These are phyloP conservation scores for Eutrigla gurnardus DNA, from an alignment of 2,797 vertebrate genomes.

Conservation along the genomic window DNA sequence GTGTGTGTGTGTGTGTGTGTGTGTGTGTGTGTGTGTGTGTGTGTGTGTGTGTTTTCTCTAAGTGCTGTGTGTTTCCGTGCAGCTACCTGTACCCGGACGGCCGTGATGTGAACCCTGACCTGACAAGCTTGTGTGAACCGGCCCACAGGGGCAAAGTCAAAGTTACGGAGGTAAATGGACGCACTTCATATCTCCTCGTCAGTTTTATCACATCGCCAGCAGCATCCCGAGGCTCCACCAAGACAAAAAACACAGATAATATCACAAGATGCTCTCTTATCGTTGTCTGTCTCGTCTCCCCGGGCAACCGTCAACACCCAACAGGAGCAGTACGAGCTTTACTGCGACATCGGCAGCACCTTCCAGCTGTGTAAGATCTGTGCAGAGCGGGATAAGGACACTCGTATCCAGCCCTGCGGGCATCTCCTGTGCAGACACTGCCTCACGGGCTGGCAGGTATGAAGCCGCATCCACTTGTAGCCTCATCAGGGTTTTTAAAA, in stretches of 20 bases:
- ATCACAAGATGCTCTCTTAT: slow-evolving; percentile 12
- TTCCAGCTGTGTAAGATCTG: slow-evolving; percentile 95
- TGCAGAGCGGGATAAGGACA: slow-evolving; percentile 88
- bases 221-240: slow-evolving; percentile 5
- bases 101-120: slow-evolving; percentile 87
- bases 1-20: not conserved
- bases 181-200: slow-evolving; percentile 3
- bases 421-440: slow-evolving; percentile 90
- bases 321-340: slow-evolving; percentile 91
- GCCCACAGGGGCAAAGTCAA: slow-evolving; percentile 74
- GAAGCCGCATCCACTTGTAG: not conserved
- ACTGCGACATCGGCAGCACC: slow-evolving; percentile 90
- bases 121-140: slow-evolving; percentile 75
- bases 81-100: slow-evolving; percentile 91
- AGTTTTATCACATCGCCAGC: slow-evolving; percentile 9
- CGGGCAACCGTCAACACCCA: slow-evolving; percentile 1
- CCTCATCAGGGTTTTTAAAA: not conserved
- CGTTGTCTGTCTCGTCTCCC: slow-evolving; percentile 10
- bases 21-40: not conserved
- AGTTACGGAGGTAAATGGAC: slow-evolving; percentile 84
- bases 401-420: slow-evolving; percentile 88
- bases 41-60: slow-evolving; percentile 19
- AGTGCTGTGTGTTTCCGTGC: slow-evolving; percentile 43
- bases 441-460: slow-evolving; percentile 89
- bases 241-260: slow-evolving; percentile 9